phyloP scores from a whole-genome alignment of 2,113 vertebrate genomes.

The Daubentonia madagascariensis region DNA sequence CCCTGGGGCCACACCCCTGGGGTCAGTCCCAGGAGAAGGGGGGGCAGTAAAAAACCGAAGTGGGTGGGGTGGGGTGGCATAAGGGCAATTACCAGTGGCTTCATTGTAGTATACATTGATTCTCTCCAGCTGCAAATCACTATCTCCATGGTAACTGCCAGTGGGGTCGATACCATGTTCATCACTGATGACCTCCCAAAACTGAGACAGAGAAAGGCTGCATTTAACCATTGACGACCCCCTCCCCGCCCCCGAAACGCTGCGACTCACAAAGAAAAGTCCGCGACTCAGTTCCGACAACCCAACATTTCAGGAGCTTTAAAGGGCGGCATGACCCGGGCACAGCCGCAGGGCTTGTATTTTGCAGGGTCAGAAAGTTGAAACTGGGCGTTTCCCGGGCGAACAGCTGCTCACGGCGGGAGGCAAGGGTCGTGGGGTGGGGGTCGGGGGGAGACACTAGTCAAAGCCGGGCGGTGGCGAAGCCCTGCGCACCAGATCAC shows the following conservation, averaged over 20 bases:
- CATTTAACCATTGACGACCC: neutral
- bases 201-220: constrained; percentile 78
- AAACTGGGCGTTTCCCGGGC: constrained; percentile 55
- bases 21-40: too few relatives aligned
- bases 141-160: constrained; percentile 90
- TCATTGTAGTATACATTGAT: constrained; percentile 94
- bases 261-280: neutral
- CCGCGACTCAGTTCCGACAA: neutral
- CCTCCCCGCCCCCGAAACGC: neutral
- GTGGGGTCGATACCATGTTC: constrained; percentile 92
- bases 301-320: neutral
- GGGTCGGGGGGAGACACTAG: too few relatives aligned
- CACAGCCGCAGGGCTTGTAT: neutral
- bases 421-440: neutral
- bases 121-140: constrained; percentile 89
- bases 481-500: neutral
- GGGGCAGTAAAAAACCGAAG: neutral
- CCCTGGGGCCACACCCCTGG: neutral
- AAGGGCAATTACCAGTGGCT: constrained; percentile 86
- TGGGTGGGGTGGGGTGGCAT: neutral
- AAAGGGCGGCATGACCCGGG: neutral
- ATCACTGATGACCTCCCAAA: constrained; percentile 93
- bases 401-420: constrained; percentile 22
- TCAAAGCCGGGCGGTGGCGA: neutral
- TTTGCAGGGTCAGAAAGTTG: neutral